A percentile compares a stretch with the other conserved stretches of the same genome.
Evolutionary conservation across 2,888 invertebrate species (phyloP).

Genomic region (Eristalis intricaria): DNA sequence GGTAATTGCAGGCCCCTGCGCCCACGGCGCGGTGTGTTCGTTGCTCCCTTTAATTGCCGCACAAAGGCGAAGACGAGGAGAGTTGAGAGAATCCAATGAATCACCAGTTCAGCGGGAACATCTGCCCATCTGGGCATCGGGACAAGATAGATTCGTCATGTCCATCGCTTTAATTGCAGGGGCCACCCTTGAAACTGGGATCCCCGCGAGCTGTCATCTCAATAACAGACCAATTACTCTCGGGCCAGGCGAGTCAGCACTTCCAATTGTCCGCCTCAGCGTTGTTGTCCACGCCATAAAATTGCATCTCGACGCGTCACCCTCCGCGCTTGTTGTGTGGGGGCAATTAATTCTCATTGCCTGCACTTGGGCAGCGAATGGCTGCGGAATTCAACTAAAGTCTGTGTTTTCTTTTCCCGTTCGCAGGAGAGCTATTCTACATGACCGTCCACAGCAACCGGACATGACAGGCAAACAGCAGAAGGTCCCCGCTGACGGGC

Average conservation of each 20-base stretch:
- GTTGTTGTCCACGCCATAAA: constrained; percentile 2
- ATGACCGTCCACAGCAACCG: constrained; percentile 45
- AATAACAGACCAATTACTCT: constrained; percentile 67
- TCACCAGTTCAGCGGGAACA: constrained; percentile 49
- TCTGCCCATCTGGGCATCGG: constrained; percentile 25
- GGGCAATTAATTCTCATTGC: constrained; percentile 64
- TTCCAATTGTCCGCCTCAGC: constrained; percentile 52
- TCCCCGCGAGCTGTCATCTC: constrained; percentile 33
- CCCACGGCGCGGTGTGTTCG: constrained; percentile 25
- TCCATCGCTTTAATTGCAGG: constrained; percentile 21
- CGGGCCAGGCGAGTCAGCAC: constrained; percentile 59
- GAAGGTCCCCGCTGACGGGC: constrained; percentile 63
- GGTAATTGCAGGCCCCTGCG: neutral
- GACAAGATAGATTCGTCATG: constrained; percentile 32
- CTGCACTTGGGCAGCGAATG: constrained; percentile 43
- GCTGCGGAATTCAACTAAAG: constrained; percentile 35
- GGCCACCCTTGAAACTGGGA: constrained; percentile 2
- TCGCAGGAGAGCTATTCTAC: constrained; percentile 26
- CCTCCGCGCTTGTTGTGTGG: neutral
- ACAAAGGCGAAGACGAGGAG: constrained; percentile 31
- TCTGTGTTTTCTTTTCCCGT: neutral
- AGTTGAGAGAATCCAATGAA: constrained; percentile 37
- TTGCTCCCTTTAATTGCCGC: constrained; percentile 62
- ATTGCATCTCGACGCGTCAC: constrained; percentile 22
- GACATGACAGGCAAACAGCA: constrained; percentile 58